Base-by-base conservation (phyloP, 1,140 invertebrate species). In the Tetramorium simillimum region DNA sequence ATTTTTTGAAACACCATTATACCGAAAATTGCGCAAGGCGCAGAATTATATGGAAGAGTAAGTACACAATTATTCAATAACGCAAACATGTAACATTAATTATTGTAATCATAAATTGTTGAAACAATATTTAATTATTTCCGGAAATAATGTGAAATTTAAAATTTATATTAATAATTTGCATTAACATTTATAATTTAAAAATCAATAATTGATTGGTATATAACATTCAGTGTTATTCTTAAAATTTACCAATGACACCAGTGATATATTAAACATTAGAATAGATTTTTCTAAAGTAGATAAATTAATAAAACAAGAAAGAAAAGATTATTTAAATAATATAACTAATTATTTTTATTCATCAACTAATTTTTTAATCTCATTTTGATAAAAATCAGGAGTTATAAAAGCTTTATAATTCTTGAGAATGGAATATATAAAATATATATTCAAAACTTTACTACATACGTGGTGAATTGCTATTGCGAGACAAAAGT, bases 11-110 rank as follows among this genome's bases (percentile, higher is more conserved):
- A 98, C 98, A 0, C 97, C 97, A 0, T 92, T 97, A 5, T 99
- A 98, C 91, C 96, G 95, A 81, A 97, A 96, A 94, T 94, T 99
- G 1, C 95, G 95, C 12, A 95, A 96, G 81, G 96, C 97, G 43
- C 97, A 98, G 89, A 93, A 96, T 65, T 97, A 96, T 88, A 97
- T 99, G 95, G 98, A 98, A 96, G 96, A 96, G 97, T 98, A 95
- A 94, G 95, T 94, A 70, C 12, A n/a, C 9, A 49, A 12, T 5
- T 58, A 33, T 28, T 77, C 4, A 56, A 14, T 73, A 56, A 56
- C 33, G 3, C 9, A 53, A 10, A 75, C 18, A 60, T 28, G 21
- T 33, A 37, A 33, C 14, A 37, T 24, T n/a, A 21, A 77, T 60
- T 14, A 24, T 16, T 4, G 16, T 40, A 12, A 56, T n/a, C 7